Evolutionary conservation across 2,888 invertebrate species (phyloP).

Genomic region (Amblyjoppa fuscipennis): DNA sequence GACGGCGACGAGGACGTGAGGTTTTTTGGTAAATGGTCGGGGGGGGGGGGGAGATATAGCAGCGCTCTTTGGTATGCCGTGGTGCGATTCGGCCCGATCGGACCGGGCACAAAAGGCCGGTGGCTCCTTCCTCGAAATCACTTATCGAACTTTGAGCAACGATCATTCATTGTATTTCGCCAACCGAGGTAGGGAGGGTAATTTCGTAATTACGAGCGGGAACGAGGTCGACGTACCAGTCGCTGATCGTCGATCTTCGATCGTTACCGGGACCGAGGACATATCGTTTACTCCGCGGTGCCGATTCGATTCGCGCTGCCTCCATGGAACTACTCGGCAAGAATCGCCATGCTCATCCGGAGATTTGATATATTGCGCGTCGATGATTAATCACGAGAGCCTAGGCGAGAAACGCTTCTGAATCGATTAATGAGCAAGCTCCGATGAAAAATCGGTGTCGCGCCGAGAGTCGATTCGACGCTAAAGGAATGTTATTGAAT

Average conservation of each 20-base stretch:
- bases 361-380: background rate
- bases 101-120: slow-evolving; percentile 26
- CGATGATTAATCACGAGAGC: slow-evolving; percentile 10
- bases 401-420: background rate
- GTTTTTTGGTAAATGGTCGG: slow-evolving; percentile 43
- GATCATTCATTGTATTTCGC: slow-evolving; percentile 35
- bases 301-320: background rate
- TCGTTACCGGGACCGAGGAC: background rate
- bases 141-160: slow-evolving; percentile 54
- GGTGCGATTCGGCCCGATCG: slow-evolving; percentile 43
- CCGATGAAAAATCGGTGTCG: slow-evolving; percentile 5
- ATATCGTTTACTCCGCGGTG: background rate
- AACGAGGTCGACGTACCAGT: background rate
- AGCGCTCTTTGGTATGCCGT: slow-evolving; percentile 38
- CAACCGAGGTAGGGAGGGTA: background rate
- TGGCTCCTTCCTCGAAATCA: slow-evolving; percentile 43
- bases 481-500: slow-evolving; percentile 53
- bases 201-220: background rate
- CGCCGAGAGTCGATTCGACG: background rate
- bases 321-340: background rate
- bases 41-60: background rate
- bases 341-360: background rate
- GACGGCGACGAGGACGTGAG: slow-evolving; percentile 11
- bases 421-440: slow-evolving; percentile 24
- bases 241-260: background rate